Percentiles rank a stretch among this genome's conserved stretches.
These are phyloP conservation scores for Acromyrmex charruanus DNA, from an alignment of 1,140 invertebrate genomes.

Conservation along the genomic window DNA sequence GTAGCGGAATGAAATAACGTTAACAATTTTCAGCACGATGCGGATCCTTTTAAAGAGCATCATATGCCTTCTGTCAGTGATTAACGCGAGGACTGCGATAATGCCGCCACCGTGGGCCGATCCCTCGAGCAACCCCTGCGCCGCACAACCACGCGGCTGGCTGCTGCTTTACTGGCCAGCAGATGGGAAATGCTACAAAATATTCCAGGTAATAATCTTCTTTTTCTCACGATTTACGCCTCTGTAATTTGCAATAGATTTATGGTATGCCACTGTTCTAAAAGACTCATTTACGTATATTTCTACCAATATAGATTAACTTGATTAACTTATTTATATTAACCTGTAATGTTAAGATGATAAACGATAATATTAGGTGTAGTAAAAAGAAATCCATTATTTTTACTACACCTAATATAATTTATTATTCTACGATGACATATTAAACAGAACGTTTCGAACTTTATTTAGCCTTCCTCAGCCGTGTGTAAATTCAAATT, in stretches of 20 bases:
- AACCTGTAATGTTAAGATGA: too few relatives aligned
- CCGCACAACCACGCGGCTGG: constrained; percentile 92
- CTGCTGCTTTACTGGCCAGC: constrained; percentile 93
- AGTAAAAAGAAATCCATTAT: too few relatives aligned
- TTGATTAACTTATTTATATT: too few relatives aligned
- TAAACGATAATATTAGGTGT: too few relatives aligned
- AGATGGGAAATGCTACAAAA: constrained; percentile 94
- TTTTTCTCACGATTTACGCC: constrained; percentile 6
- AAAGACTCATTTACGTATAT: background rate
- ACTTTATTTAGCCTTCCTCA: too few relatives aligned
- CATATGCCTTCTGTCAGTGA: constrained; percentile 74
- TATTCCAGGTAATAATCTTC: constrained; percentile 88
- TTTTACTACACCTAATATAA: too few relatives aligned
- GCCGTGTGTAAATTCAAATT: too few relatives aligned
- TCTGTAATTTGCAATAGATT: background rate
- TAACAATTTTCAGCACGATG: constrained; percentile 76
- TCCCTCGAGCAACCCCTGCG: constrained; percentile 93
- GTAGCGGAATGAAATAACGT: background rate
- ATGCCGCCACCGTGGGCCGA: constrained; percentile 94
- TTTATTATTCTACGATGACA: too few relatives aligned
- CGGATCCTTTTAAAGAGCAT: constrained; percentile 69
- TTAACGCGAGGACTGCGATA: constrained; percentile 86
- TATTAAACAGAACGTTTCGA: too few relatives aligned
- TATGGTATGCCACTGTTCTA: background rate
- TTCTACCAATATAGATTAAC: too few relatives aligned